phyloP scores from a whole-genome alignment of 2,113 vertebrate species.

The Xyrauchen texanus region DNA sequence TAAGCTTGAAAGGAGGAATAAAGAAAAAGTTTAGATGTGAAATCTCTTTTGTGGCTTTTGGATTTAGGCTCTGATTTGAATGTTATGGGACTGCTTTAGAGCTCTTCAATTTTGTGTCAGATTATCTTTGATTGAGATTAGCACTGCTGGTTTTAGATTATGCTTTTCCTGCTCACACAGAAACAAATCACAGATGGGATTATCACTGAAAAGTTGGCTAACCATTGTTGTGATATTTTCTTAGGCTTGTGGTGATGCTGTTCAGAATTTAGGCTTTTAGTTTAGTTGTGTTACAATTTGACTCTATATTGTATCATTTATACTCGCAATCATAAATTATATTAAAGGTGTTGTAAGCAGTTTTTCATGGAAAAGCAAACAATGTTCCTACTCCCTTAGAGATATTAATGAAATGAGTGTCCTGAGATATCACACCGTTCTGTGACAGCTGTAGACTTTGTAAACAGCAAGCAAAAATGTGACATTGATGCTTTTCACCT shows the following conservation, averaged over 20 bases:
- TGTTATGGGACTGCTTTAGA: conserved; percentile 11
- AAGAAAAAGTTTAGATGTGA: background rate
- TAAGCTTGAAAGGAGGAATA: conserved; percentile 8
- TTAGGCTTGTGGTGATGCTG: background rate
- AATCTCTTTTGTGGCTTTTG: conserved; percentile 25
- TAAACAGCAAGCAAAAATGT: no score
- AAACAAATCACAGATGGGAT: conserved; percentile 39
- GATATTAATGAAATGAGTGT: no score
- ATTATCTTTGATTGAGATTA: conserved; percentile 40
- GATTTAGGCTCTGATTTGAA: background rate
- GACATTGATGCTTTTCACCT: no score
- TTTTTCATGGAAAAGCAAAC: no score
- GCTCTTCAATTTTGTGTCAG: conserved; percentile 27
- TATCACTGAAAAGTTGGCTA: conserved; percentile 22
- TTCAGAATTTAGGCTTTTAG: background rate
- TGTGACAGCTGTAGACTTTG: no score
- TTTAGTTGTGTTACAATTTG: background rate
- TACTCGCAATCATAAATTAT: no score
- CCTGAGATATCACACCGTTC: no score
- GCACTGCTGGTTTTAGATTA: conserved; percentile 33
- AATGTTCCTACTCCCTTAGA: no score
- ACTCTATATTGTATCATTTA: no score
- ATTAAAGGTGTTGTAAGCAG: no score
- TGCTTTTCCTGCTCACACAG: background rate
- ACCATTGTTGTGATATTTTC: background rate